Evolutionary conservation across 2,113 vertebrate species (phyloP).

Genomic region (Piprites chloris): DNA sequence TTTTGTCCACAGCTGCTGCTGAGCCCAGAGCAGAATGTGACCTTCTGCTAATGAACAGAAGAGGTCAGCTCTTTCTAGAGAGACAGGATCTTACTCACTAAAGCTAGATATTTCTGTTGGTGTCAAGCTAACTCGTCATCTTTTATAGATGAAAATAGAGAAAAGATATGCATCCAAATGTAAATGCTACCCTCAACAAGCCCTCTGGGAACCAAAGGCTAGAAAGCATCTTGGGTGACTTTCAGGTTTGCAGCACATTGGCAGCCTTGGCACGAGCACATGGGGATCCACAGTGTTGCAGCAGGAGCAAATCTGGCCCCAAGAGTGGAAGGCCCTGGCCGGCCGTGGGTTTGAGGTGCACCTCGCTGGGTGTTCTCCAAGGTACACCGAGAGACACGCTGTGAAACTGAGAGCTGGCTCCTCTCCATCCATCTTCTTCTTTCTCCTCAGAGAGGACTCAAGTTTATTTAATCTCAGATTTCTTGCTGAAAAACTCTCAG

Average conservation of each 20-base stretch:
- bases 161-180: background rate
- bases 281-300: accelerated
- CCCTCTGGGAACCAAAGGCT: background rate
- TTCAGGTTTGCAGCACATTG: background rate
- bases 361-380: constrained; percentile 40
- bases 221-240: background rate
- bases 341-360: background rate
- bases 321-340: background rate
- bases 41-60: background rate
- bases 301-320: background rate
- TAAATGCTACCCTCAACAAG: background rate
- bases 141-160: background rate
- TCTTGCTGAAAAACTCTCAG: constrained; percentile 44
- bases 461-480: constrained; percentile 64
- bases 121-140: background rate
- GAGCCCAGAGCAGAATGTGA: background rate
- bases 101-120: background rate
- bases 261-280: background rate
- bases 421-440: constrained; percentile 18
- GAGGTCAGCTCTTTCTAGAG: background rate
- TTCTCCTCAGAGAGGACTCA: constrained; percentile 38
- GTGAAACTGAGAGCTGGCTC: background rate
- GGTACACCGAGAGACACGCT: background rate
- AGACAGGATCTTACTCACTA: background rate
- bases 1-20: accelerated